Conservation (phyloP, 2,888 invertebrate species). For the Melanargia galathea region DNA sequence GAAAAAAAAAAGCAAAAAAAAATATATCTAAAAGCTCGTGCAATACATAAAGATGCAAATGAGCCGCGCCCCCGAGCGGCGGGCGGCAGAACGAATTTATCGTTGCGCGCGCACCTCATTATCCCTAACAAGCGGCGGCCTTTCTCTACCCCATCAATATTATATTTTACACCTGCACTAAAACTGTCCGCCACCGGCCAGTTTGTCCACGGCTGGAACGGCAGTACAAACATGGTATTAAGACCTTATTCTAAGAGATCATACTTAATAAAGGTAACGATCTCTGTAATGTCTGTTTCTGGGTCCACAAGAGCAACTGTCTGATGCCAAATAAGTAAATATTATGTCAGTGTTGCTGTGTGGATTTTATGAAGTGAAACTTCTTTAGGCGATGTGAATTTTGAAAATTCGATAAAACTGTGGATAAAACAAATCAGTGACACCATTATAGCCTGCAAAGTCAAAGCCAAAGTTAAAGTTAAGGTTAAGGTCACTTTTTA, state of each 20-base stretch:
- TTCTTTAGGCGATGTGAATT: no score
- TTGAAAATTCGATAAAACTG: no score
- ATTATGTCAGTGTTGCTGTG: no score
- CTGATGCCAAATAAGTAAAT: no score
- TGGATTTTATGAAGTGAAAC: no score
- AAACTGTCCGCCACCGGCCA: conserved; percentile 43
- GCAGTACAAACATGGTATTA: background rate
- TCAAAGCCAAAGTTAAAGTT: no score
- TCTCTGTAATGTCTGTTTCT: no score
- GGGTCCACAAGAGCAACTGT: no score
- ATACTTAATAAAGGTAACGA: no score
- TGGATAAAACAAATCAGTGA: no score
- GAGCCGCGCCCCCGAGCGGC: conserved; percentile 71
- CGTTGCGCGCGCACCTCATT: conserved; percentile 77
- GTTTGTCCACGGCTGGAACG: background rate
- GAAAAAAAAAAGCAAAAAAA: conserved; percentile 29
- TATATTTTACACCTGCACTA: conserved; percentile 78
- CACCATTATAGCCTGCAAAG: no score
- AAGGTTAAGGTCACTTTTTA: no score
- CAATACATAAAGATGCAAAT: conserved; percentile 77
- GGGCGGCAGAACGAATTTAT: conserved; percentile 71
- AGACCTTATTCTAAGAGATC: background rate
- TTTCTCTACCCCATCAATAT: conserved; percentile 78
- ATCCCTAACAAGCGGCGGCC: conserved; percentile 77
- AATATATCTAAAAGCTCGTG: conserved; percentile 47